Percentiles rank a stretch among this genome's conserved stretches.
Conservation (phyloP, 2,888 invertebrate species). For the Cosmopolites sordidus region DNA sequence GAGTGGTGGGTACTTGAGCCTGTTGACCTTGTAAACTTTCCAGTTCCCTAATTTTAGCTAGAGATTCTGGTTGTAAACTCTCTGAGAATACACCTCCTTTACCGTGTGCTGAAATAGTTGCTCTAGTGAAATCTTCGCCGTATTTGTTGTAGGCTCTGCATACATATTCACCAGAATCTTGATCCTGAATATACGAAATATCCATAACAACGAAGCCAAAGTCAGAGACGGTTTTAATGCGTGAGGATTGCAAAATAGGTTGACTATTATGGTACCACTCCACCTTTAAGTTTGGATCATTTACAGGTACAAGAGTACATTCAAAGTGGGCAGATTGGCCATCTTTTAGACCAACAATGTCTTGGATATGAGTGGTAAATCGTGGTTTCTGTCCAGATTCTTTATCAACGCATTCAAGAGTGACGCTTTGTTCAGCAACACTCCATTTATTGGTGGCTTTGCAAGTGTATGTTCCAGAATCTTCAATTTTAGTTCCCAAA, state of each 20-base stretch:
- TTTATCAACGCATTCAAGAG: conserved; percentile 77
- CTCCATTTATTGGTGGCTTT: conserved; percentile 88
- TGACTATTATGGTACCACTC: conserved; percentile 97
- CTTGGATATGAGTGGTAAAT: conserved; percentile 84
- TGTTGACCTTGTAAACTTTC: conserved; percentile 70
- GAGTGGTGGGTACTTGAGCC: conserved; percentile 58
- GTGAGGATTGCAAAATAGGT: conserved; percentile 80
- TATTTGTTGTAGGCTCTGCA: conserved; percentile 89
- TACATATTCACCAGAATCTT: conserved; percentile 90
- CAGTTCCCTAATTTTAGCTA: conserved; percentile 81
- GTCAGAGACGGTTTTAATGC: conserved; percentile 91
- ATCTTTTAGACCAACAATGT: conserved; percentile 79
- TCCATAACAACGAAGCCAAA: conserved; percentile 94
- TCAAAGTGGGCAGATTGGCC: conserved; percentile 94
- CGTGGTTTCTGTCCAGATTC: conserved; percentile 81
- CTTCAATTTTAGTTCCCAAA: conserved; percentile 87
- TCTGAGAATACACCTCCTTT: conserved; percentile 84
- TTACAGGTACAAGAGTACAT: conserved; percentile 88
- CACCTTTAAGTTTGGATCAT: conserved; percentile 88
- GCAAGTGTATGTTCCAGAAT: conserved; percentile 86
- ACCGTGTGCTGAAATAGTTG: conserved; percentile 78
- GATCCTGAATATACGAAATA: conserved; percentile 88
- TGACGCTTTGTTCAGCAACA: conserved; percentile 78
- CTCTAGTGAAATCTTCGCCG: conserved; percentile 83
- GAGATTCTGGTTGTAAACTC: conserved; percentile 84